Percentiles rank a stretch among this genome's conserved stretches.
phyloP scores from a whole-genome alignment of 1,140 invertebrate species.

The Tyrophagus putrescentiae region DNA sequence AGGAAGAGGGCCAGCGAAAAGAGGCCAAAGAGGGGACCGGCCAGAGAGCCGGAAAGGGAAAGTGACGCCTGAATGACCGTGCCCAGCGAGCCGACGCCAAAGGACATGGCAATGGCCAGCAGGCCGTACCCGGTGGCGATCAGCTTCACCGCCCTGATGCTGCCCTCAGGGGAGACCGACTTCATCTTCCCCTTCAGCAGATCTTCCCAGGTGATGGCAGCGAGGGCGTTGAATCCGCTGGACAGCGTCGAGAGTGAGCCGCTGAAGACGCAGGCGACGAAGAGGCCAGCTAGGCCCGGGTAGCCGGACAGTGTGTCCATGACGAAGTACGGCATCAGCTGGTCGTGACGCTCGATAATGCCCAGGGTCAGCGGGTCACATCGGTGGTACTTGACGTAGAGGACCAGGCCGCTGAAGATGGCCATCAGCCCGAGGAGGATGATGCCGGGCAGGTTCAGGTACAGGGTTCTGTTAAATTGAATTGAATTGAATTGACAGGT shows the following conservation, averaged over 20 bases:
- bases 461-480: conserved; percentile 11
- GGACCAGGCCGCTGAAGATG: conserved; percentile 29
- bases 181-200: conserved; percentile 16
- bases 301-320: conserved; percentile 27
- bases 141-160: not conserved
- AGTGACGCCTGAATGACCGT: conserved; percentile 31
- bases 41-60: conserved; percentile 40
- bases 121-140: conserved; percentile 20
- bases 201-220: conserved; percentile 26
- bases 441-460: conserved; percentile 19
- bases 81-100: conserved; percentile 19
- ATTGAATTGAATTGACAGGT: not conserved
- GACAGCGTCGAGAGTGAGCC: conserved; percentile 27
- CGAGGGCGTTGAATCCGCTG: conserved; percentile 25
- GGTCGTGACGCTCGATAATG: conserved; percentile 28
- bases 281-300: conserved; percentile 32
- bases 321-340: conserved; percentile 32
- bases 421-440: conserved; percentile 13
- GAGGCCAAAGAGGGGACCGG: conserved; percentile 55
- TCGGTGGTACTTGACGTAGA: conserved; percentile 31
- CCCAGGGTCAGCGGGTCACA: conserved; percentile 32
- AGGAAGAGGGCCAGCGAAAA: conserved; percentile 62
- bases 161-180: not conserved
- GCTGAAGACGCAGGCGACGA: conserved; percentile 31
- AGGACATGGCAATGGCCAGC: conserved; percentile 21